Evolutionary conservation across 2,113 vertebrate genomes (phyloP).

Genomic region (human): DNA sequence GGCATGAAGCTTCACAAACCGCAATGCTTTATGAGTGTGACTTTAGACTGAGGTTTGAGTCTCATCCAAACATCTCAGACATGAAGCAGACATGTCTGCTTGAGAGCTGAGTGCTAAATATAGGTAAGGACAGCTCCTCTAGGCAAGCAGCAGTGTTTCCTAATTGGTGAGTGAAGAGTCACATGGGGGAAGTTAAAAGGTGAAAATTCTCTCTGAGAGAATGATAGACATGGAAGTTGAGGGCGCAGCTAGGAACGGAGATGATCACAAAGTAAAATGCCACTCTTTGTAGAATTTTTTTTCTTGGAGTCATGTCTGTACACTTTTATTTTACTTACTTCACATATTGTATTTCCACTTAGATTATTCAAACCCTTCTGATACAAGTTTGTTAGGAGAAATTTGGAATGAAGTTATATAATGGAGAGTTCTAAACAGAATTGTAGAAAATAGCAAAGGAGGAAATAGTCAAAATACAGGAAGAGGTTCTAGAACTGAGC

Average conservation of each 20-base stretch:
- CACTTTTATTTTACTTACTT: neutral
- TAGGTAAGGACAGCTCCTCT: neutral
- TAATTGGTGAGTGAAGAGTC: neutral
- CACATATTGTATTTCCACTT: neutral
- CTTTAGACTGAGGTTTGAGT: neutral
- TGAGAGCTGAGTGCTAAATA: neutral
- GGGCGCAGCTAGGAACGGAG: neutral
- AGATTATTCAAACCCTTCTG: neutral
- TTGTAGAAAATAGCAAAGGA: neutral
- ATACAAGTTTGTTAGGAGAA: neutral
- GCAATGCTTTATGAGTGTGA: neutral
- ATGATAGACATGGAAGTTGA: neutral
- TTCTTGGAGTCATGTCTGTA: neutral
- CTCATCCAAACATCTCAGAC: neutral
- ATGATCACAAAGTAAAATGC: neutral
- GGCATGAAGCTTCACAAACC: neutral
- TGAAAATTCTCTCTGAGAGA: neutral
- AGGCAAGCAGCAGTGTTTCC: neutral
- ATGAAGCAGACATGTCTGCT: neutral
- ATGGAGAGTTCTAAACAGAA: neutral
- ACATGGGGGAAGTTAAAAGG: neutral
- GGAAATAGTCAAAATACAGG: neutral
- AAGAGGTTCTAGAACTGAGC: neutral
- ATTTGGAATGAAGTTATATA: neutral
- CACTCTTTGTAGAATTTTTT: neutral